Base-by-base conservation (phyloP, 2,888 invertebrate species). In the Bombylius discolor region DNA sequence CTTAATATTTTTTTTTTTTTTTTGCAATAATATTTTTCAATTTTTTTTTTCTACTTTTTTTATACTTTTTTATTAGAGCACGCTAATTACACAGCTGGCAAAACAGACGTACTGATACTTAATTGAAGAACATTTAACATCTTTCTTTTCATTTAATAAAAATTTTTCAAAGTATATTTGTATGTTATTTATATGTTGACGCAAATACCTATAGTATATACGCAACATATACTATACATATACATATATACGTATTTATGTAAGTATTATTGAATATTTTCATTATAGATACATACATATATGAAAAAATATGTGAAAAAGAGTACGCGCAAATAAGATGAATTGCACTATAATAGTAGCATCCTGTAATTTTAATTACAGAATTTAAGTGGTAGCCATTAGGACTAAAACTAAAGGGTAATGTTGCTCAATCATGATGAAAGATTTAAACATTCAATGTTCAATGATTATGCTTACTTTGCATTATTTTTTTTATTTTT, bases 301-400 rank as follows among this genome's bases (percentile, higher is more conserved):
- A 11, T 42, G 39, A 5, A 42, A 36, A 36, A 11, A 11, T 42
- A 42, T 11, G 9, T 42, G 39, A 42, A 36, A 36, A 36, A 54
- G 49, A 54, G 46, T 42, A 23, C 53, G 54, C 54, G 54, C 54
- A 54, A 54, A 54, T 54, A 54, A 54, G 54, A 54, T 49, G 45
- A 54, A 54, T 54, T 36, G 49, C 36, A 34, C 54, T 7, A 33
- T 44, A 49, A 54, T 54, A 49, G 54, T 49, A 49, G 49, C 54
- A 54, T 54, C 49, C 49, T 34, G 54, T 49, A 49, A 54, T 54
- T 54, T 54, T 54, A 54, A 54, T 54, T 54, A 54, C 54, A 42
- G 11, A 45, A 12, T 49, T 45, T 49, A 54, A 54, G 49, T 54
- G 54, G 49, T 42, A 49, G 49, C 54, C 49, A 54, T 54, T 54